Evolutionary conservation across 2,888 invertebrate genomes (phyloP).

Genomic region (Leptinotarsa peninsularis): DNA sequence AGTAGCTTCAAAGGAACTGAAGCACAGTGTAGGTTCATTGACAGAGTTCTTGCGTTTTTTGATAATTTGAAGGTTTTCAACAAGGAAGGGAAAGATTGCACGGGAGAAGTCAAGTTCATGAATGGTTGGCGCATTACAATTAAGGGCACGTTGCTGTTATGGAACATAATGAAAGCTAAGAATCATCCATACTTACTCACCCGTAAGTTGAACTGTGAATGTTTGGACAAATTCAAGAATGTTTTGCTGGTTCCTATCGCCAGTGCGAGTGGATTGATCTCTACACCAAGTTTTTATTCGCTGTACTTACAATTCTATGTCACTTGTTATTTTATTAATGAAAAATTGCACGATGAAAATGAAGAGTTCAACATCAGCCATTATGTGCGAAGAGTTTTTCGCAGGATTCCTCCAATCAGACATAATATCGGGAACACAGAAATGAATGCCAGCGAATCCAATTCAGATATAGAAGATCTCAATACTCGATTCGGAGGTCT

Average conservation of each 20-base stretch:
- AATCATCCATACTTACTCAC: conserved; percentile 22
- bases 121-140: conserved; percentile 33
- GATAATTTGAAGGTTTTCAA: conserved; percentile 22
- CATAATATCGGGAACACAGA: background rate
- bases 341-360: background rate
- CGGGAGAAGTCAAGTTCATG: conserved; percentile 29
- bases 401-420: background rate
- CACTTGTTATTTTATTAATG: conserved; percentile 12
- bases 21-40: conserved; percentile 21
- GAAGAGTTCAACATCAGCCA: background rate
- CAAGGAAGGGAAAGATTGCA: conserved; percentile 22
- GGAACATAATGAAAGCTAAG: conserved; percentile 27
- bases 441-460: too few relatives aligned
- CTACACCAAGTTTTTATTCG: background rate
- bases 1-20: conserved; percentile 31
- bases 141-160: conserved; percentile 30
- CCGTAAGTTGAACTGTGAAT: conserved; percentile 24
- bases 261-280: background rate
- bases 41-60: conserved; percentile 15
- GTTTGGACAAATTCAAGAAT: conserved; percentile 28
- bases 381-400: conserved; percentile 8
- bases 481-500: background rate
- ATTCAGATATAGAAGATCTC: background rate
- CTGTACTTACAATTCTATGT: conserved; percentile 1
- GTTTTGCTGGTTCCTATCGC: background rate